phyloP scores from a whole-genome alignment of 2,888 invertebrate species.

The Archaeoteleia sp. region DNA sequence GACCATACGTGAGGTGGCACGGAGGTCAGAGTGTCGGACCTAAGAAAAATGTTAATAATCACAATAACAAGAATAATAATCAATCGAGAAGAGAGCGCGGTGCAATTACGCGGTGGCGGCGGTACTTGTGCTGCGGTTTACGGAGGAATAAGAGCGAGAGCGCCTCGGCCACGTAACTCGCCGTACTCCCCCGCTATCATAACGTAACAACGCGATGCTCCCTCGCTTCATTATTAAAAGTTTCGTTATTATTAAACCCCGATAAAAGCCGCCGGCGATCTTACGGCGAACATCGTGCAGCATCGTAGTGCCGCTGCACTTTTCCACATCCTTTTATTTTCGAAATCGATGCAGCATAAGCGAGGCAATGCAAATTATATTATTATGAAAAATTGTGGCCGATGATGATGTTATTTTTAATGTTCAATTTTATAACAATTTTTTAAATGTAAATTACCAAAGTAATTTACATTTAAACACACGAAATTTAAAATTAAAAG shows the following conservation, averaged over 20 bases:
- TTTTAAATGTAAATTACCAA: no score
- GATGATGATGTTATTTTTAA: no score
- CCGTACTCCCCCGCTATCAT: conserved; percentile 60
- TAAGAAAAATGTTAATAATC: conserved; percentile 41
- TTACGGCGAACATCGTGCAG: conserved; percentile 50
- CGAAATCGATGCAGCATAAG: no score
- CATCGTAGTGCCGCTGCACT: no score
- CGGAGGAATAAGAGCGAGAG: conserved; percentile 43
- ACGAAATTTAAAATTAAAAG: no score
- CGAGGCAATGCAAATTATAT: no score
- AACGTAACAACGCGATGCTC: conserved; percentile 69
- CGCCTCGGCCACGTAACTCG: no score
- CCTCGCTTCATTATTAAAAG: conserved; percentile 74
- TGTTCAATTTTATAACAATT: no score
- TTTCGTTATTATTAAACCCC: conserved; percentile 66
- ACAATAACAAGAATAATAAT: conserved; percentile 52
- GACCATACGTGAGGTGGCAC: conserved; percentile 31
- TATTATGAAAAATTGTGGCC: no score
- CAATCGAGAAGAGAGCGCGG: conserved; percentile 57
- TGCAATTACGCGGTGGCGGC: conserved; percentile 71
- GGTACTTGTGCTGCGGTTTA: conserved; percentile 72
- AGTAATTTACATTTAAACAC: no score
- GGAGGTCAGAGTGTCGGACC: conserved; percentile 33
- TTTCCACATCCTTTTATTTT: no score
- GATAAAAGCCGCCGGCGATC: conserved; percentile 63